Conservation (phyloP, 64 coral and sea anemone species). For the Pocillopora verrucosa region DNA sequence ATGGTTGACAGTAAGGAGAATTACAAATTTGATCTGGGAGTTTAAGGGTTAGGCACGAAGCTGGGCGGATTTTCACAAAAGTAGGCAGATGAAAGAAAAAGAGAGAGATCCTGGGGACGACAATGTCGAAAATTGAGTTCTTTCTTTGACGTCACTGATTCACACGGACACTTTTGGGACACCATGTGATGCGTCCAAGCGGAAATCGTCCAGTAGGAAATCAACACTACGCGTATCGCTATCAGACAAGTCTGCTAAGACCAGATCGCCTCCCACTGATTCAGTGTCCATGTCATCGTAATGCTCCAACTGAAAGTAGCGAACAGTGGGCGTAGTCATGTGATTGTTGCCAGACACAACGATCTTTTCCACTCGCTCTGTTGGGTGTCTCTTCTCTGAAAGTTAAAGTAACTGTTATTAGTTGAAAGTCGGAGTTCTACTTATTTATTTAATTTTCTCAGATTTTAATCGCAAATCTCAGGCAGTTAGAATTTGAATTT, state of each 20-base stretch:
- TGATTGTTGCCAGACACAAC: not conserved
- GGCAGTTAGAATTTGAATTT: too few species aligned
- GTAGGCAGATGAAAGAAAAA: too few species aligned
- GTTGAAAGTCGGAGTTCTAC: not conserved
- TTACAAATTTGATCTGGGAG: too few species aligned
- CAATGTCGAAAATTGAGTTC: not conserved
- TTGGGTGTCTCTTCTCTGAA: slow-evolving; percentile 12
- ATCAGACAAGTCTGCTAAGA: slow-evolving; percentile 37
- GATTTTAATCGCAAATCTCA: too few species aligned
- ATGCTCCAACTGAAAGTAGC: not conserved
- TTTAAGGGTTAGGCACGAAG: too few species aligned
- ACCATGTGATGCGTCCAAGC: not conserved
- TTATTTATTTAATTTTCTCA: too few species aligned
- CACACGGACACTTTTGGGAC: slow-evolving; percentile 34
- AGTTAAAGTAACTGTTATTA: not conserved
- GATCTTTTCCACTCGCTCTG: slow-evolving; percentile 24
- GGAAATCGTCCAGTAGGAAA: slow-evolving; percentile 23
- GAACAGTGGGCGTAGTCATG: not conserved
- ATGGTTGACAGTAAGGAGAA: too few species aligned
- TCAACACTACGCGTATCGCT: slow-evolving; percentile 32
- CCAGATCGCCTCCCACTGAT: slow-evolving; percentile 25
- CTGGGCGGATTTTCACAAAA: too few species aligned
- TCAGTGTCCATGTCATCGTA: slow-evolving; percentile 1
- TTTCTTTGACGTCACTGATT: not conserved
- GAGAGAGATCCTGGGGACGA: too few species aligned